Percentiles rank a stretch among this genome's conserved stretches.
phyloP scores from a whole-genome alignment of 2,113 vertebrate species.

The Tachycineta bicolor region DNA sequence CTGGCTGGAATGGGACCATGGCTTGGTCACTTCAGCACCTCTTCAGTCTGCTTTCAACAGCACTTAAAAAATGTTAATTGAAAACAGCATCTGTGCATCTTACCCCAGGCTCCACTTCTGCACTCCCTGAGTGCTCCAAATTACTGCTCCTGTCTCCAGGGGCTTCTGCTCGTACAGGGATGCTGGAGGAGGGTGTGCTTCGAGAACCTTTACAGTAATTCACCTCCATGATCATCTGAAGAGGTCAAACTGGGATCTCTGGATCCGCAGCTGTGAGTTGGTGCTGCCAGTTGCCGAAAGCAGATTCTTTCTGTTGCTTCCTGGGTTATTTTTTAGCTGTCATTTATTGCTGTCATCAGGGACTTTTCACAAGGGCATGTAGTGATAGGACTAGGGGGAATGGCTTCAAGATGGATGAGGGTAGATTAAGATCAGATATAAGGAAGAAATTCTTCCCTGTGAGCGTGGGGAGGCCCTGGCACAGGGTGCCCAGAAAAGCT shows the following conservation, averaged over 20 bases:
- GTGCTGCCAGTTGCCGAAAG: not conserved
- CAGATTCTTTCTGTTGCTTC: not conserved
- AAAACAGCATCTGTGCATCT: not conserved
- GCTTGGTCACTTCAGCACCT: not conserved
- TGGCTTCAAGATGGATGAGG: not conserved
- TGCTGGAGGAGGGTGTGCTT: not conserved
- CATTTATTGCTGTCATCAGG: not conserved
- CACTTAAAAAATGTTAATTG: not conserved
- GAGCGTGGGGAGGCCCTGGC: not conserved
- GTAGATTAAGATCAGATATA: not conserved
- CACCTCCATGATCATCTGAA: rapidly evolving
- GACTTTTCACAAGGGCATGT: not conserved
- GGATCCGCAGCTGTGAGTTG: not conserved
- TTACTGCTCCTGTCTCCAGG: not conserved
- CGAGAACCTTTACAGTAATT: not conserved
- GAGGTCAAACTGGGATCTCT: not conserved
- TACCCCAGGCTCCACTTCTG: not conserved
- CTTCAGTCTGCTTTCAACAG: not conserved
- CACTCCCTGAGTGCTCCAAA: not conserved
- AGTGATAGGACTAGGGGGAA: not conserved
- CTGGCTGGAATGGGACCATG: not conserved
- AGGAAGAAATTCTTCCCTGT: not conserved
- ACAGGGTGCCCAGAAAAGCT: not conserved
- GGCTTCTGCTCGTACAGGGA: not conserved
- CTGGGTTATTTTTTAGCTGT: not conserved